These are phyloP conservation scores for Charaxes varanes DNA, from an alignment of 1,140 invertebrate species.

Conservation along the genomic window DNA sequence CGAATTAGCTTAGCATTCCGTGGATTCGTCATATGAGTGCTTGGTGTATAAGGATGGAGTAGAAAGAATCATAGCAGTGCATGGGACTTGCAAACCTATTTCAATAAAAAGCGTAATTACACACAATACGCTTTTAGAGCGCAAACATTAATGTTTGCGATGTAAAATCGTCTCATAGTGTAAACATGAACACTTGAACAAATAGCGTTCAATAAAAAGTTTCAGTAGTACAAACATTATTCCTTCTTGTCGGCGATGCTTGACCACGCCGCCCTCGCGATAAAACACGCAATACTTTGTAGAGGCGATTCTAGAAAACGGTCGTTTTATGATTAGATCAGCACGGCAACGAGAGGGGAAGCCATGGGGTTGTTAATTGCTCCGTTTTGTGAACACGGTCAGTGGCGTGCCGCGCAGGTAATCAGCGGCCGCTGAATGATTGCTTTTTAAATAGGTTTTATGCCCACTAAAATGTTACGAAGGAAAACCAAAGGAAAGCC, in stretches of 20 bases:
- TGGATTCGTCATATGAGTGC: too few relatives aligned
- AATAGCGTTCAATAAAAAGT: conserved; percentile 10
- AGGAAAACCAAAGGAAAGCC: conserved; percentile 52
- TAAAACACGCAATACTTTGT: conserved; percentile 67
- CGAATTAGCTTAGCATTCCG: too few relatives aligned
- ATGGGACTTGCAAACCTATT: too few relatives aligned
- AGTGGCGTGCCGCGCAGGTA: conserved; percentile 61
- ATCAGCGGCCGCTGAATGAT: conserved; percentile 70
- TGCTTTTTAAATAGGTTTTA: conserved; percentile 74
- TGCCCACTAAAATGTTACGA: conserved; percentile 63
- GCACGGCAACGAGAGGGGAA: conserved; percentile 32
- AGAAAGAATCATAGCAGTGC: too few relatives aligned
- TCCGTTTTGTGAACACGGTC: conserved; percentile 72
- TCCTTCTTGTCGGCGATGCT: conserved; percentile 26
- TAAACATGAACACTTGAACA: conserved; percentile 12
- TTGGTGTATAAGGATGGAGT: too few relatives aligned
- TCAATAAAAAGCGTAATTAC: too few relatives aligned
- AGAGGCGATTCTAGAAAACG: conserved; percentile 72
- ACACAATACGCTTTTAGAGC: too few relatives aligned
- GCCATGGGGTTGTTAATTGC: conserved; percentile 64
- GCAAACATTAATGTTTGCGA: too few relatives aligned
- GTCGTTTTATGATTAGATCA: conserved; percentile 72
- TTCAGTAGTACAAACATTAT: conserved; percentile 16
- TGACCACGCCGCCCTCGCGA: conserved; percentile 26
- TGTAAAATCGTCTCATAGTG: conserved; percentile 1